Evolutionary conservation across 2,888 invertebrate genomes (phyloP), one percentile per base, ranked within the genome.

Genomic region (Resseliella maxima): DNA sequence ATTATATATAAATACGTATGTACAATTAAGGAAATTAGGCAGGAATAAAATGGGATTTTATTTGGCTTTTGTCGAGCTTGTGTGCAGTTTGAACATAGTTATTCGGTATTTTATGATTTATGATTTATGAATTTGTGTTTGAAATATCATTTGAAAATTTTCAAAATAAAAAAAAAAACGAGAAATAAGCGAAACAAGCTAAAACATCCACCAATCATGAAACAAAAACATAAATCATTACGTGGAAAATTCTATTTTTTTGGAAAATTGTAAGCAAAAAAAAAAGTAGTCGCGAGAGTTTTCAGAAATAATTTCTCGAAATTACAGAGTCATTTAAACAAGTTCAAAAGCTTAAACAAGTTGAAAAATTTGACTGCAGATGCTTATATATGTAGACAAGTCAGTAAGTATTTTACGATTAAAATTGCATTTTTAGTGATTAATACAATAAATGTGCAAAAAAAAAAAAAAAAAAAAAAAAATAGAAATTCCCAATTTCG

Each of bases 1-100:
- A 50, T 50, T 41, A 50, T 2, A 59, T 59, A 59, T 59, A 24
- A 24, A 59, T 59, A 59, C 59, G 59, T 59, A 59, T 59, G n/a
- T 59, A 59, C 59, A 59, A 59, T 59, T 8, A 50, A 50, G 50
- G n/a, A 50, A 41, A 41, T 41, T 41, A 8, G 5, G 41, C 5
- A 12, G 12, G 41, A 41, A 5, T 5, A 41, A 41, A 41, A 41
- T 41, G 41, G 46, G 46, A 50, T 15, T 50, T 50, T 50, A 2
- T 50, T 18, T 15, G 18, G 5, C 5, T 41, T 41, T 41, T n/a
- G n/a, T 41, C 12, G 46, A 50, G 46, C 18, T 59, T 59, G 59
- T 24, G 59, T 24, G 6, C 24, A 59, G 24, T 59, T n/a, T 24
- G 5, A 18, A 59, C 24, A 50, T 15, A 6, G 18, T 18, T 2